Percentiles rank a stretch among this genome's conserved stretches.
phyloP scores from a whole-genome alignment of 2,797 vertebrate genomes.

The Labroides dimidiatus region DNA sequence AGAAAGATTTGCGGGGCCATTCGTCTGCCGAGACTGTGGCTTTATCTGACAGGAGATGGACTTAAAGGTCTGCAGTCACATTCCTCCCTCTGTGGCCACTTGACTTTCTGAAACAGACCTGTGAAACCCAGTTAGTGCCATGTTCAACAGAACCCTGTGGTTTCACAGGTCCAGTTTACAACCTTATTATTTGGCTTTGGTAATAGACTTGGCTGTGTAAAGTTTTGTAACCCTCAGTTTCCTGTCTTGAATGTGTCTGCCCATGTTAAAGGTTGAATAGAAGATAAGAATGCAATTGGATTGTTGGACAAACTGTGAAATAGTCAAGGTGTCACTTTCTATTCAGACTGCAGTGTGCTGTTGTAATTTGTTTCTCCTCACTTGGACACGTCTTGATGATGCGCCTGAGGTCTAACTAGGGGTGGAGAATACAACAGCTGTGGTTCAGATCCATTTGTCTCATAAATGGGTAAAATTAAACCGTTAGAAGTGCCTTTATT shows the following conservation, averaged over 20 bases:
- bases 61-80: slow-evolving; percentile 38
- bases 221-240: slow-evolving; percentile 38
- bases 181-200: slow-evolving; percentile 31
- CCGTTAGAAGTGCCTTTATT: too few species aligned
- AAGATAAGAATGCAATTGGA: slow-evolving; percentile 2
- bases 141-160: slow-evolving; percentile 20
- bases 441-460: too few species aligned
- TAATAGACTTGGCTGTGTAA: slow-evolving; percentile 39
- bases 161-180: slow-evolving; percentile 52
- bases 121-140: slow-evolving; percentile 27
- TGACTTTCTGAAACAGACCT: slow-evolving; percentile 21
- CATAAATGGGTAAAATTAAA: too few species aligned
- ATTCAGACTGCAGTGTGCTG: neutral
- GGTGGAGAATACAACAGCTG: too few species aligned
- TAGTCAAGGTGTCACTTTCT: neutral
- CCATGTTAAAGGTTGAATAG: slow-evolving; percentile 13
- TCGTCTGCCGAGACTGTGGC: slow-evolving; percentile 54
- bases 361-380: too few species aligned
- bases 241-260: slow-evolving; percentile 37
- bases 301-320: neutral
- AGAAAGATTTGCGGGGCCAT: slow-evolving; percentile 73
- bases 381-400: too few species aligned
- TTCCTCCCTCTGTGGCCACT: slow-evolving; percentile 29
- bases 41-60: slow-evolving; percentile 34
- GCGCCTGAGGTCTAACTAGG: too few species aligned